Evolutionary conservation across 2,113 vertebrate species (phyloP), one percentile per base, ranked within the genome.

Genomic region (Atlantisia rogersi): DNA sequence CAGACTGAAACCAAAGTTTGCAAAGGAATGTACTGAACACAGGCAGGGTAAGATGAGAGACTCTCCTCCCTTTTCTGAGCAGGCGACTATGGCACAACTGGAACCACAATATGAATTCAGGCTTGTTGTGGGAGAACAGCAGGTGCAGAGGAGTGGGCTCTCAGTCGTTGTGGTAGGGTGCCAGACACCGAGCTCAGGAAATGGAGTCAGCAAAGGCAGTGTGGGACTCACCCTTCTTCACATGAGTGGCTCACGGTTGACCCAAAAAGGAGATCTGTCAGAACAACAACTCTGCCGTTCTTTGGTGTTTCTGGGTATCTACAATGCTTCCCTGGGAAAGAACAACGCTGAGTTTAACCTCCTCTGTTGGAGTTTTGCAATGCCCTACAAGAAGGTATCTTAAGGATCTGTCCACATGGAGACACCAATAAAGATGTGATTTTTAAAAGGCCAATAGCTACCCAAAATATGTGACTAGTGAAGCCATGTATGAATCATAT

Each of bases 271-370:
- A 82, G 93, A 81, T 97, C 95, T 37, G 90, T 93, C 84, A 96
- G 91, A 94, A 94, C 78, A 88, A 81, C 40, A 85, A 95, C 95
- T 92, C 91, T 94, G 96, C 95, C 96, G 0, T 97, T 91, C 91
- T 32, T 39, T 76, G 70, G 95, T 32, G 24, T 14, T 9, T 82
- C 96, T 73, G 96, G 96, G 6, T 58, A 15, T 73, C 50, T 91
- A n/a, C 96, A 97, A 2, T 89, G 39, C 60, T 92, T 96, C 89
- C 96, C 96, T 97, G 96, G 87, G 95, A 76, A 90, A 96, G 93
- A 95, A 95, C 91, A 95, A 96, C 78, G 86, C 84, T 90, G 71
- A 15, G n/a, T 91, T 97, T 95, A 91, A 94, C 35, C 59, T 65
- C 87, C 21, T 91, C 89, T 40, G 37, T 25, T 5, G 2, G 15